These are phyloP conservation scores for Rhagologus leucostigma DNA, from an alignment of 2,113 vertebrate genomes.

Conservation along the genomic window DNA sequence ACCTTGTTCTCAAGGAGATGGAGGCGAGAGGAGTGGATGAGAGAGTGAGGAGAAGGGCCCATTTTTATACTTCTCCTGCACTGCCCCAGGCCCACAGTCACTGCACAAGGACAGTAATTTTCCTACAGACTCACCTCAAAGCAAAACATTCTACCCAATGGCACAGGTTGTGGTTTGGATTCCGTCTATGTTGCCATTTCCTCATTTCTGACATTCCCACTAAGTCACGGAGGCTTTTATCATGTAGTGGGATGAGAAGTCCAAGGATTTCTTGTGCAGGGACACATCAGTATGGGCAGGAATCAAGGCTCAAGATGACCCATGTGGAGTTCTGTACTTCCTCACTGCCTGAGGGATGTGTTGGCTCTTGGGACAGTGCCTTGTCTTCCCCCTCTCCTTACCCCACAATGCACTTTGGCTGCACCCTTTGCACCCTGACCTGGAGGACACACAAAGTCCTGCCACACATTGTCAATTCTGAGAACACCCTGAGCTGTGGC, in stretches of 20 bases:
- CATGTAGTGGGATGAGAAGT: neutral
- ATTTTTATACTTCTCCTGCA: neutral
- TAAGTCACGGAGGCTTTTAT: neutral
- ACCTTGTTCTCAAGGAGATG: neutral
- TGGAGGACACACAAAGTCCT: neutral
- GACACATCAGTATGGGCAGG: neutral
- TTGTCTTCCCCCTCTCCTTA: neutral
- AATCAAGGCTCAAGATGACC: neutral
- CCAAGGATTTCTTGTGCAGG: neutral
- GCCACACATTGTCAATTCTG: neutral
- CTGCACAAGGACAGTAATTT: neutral
- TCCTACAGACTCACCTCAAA: neutral
- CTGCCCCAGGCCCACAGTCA: neutral
- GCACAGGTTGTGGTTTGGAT: neutral
- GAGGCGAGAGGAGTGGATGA: neutral
- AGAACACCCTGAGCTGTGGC: neutral
- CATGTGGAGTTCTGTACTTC: neutral
- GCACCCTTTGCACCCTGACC: neutral
- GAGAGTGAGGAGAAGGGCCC: neutral
- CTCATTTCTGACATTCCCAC: neutral
- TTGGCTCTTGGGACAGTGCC: neutral
- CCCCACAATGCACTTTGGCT: neutral
- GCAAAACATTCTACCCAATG: neutral
- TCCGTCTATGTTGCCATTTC: neutral
- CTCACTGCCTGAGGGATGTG: neutral